A percentile compares a stretch with the other conserved stretches of the same genome.
Conservation (phyloP, 2,797 vertebrate species). For the Hafferia zeledoni region DNA sequence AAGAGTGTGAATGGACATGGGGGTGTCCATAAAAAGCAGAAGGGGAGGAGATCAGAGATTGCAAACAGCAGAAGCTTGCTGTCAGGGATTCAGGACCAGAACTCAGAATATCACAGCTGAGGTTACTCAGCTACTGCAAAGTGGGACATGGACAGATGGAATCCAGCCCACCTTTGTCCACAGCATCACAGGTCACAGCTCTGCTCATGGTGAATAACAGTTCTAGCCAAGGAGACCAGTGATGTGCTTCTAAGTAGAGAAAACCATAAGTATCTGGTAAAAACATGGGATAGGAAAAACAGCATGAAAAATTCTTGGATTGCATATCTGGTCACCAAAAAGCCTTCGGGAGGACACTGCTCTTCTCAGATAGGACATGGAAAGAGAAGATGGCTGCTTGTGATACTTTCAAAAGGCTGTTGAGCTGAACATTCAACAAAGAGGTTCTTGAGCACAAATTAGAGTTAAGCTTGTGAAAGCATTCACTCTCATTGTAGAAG, state of each 20-base stretch:
- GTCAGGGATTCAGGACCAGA: neutral
- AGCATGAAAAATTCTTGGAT: neutral
- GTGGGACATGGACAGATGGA: neutral
- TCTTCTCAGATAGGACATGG: neutral
- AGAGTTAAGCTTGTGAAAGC: neutral
- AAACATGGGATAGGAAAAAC: neutral
- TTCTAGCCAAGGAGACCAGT: neutral
- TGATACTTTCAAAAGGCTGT: neutral
- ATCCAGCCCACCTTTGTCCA: neutral
- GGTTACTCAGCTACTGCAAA: neutral
- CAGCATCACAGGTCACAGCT: neutral
- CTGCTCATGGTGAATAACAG: fast-evolving
- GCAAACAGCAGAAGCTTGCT: neutral
- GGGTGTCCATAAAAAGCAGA: neutral
- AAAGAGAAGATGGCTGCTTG: neutral
- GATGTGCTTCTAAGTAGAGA: neutral
- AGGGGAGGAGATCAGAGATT: neutral
- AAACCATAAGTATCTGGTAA: neutral
- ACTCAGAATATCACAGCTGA: neutral
- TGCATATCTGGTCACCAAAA: neutral
- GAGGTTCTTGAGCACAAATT: neutral
- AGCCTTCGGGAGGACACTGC: neutral
- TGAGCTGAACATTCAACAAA: neutral
- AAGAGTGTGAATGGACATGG: neutral
- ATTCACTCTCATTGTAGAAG: neutral